Evolutionary conservation across 2,113 vertebrate species (phyloP).

Genomic region (Chrysochloris asiatica): DNA sequence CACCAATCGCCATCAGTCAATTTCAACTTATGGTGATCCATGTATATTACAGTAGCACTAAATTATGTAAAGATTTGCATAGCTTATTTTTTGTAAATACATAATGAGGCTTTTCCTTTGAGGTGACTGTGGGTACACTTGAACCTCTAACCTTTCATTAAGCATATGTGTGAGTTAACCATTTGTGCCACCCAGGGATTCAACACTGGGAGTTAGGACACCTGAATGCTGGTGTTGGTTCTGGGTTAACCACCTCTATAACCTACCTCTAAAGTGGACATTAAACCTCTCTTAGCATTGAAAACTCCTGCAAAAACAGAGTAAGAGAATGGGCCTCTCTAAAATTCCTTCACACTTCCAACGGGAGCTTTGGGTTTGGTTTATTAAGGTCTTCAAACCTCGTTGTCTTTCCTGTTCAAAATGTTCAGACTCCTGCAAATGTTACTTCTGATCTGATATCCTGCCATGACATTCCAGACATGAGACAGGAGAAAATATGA

Average conservation of each 20-base stretch:
- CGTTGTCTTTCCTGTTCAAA: conserved; percentile 43
- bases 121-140: background rate
- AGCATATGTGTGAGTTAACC: background rate
- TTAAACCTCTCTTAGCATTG: background rate
- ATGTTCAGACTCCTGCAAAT: conserved; percentile 54
- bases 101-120: background rate
- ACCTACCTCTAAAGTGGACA: background rate
- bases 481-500: conserved; percentile 43
- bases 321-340: background rate
- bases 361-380: conserved; percentile 1
- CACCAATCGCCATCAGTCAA: background rate
- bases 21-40: background rate
- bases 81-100: background rate
- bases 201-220: background rate
- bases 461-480: conserved; percentile 47
- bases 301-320: background rate
- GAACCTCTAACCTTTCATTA: background rate
- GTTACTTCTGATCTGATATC: conserved; percentile 40
- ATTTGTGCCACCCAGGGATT: background rate
- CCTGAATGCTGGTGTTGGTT: background rate
- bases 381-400: conserved; percentile 53
- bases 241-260: background rate
- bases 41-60: background rate
- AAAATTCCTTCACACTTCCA: background rate
- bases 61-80: background rate